A percentile compares a stretch with the other conserved stretches of the same genome.
phyloP scores from a whole-genome alignment of 2,888 invertebrate genomes.

The Morpho deidamia region DNA sequence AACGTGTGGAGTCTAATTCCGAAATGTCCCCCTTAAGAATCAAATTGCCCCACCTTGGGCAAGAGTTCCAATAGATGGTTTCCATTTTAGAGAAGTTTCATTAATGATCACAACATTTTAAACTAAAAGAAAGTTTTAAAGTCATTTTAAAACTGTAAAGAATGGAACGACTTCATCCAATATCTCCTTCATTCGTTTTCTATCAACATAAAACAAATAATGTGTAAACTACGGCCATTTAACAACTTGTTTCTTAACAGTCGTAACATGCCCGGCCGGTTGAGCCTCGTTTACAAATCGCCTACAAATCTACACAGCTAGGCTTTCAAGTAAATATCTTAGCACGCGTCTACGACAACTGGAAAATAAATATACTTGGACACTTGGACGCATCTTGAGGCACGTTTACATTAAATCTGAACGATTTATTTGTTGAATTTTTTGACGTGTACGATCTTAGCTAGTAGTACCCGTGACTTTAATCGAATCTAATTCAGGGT shows the following conservation, averaged over 20 bases:
- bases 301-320: constrained; percentile 39
- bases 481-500: too few relatives aligned
- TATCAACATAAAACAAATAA: constrained; percentile 2
- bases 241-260: constrained; percentile 2
- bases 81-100: too few relatives aligned
- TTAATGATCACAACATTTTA: too few relatives aligned
- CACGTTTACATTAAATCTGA: constrained; percentile 1
- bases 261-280: background rate
- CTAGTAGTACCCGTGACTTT: too few relatives aligned
- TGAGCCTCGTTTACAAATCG: constrained; percentile 44
- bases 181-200: background rate
- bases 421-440: background rate
- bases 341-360: constrained; percentile 13
- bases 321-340: constrained; percentile 50
- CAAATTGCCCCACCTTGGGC: too few relatives aligned
- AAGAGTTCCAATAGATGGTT: too few relatives aligned
- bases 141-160: too few relatives aligned
- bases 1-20: too few relatives aligned
- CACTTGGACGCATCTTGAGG: constrained; percentile 7
- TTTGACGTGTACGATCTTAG: too few relatives aligned
- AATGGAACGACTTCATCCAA: background rate
- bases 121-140: too few relatives aligned
- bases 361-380: constrained; percentile 37
- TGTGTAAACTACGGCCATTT: background rate
- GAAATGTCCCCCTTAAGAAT: too few relatives aligned